Conservation (phyloP, 2,113 vertebrate genomes). For the Ceuthmochares aereus region DNA sequence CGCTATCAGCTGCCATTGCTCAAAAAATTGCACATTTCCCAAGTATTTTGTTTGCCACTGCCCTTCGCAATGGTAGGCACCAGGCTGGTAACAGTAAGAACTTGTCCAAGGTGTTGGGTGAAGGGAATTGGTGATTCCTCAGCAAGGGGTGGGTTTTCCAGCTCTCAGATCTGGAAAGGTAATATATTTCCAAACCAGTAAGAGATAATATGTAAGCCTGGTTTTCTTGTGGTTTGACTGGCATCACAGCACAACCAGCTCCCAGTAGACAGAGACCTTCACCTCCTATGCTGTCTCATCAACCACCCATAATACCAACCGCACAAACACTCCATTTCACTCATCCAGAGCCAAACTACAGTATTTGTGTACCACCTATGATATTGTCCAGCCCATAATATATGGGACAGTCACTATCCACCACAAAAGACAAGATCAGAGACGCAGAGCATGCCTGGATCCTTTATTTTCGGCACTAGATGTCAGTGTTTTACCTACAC, state of each 20-base stretch:
- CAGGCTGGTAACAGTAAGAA: background rate
- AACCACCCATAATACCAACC: background rate
- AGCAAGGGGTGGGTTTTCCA: background rate
- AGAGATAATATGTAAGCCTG: background rate
- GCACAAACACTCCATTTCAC: background rate
- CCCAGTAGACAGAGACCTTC: background rate
- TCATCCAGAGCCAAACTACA: background rate
- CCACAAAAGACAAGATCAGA: background rate
- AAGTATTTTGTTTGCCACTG: background rate
- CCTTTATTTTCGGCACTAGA: constrained; percentile 70
- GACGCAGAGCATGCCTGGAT: background rate
- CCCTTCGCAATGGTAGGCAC: background rate
- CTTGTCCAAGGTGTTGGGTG: background rate
- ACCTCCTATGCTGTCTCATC: background rate
- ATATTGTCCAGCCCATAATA: background rate
- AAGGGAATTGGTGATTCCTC: background rate
- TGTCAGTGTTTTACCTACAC: constrained; percentile 77
- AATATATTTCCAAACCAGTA: background rate
- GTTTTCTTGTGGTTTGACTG: background rate
- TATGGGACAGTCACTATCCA: background rate
- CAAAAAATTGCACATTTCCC: background rate
- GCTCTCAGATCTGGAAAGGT: background rate
- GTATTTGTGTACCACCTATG: background rate
- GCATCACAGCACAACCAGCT: background rate
- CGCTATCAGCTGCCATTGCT: background rate